Evolutionary conservation across 2,113 vertebrate species (phyloP), one percentile per base, ranked within the genome.

Genomic region (Mesitornis unicolor): DNA sequence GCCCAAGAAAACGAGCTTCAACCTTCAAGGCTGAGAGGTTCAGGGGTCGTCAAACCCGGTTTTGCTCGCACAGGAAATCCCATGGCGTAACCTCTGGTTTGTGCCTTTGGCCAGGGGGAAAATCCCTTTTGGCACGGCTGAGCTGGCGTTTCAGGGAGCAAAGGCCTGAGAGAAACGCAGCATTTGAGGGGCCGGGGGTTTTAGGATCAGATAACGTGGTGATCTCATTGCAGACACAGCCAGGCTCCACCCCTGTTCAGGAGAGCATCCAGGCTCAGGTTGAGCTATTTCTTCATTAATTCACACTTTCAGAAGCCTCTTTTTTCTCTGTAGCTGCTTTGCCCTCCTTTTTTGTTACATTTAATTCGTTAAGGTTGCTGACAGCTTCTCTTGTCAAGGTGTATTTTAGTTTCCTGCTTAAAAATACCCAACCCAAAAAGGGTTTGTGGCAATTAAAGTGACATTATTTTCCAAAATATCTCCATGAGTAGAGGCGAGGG

Each of bases 1-100:
- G 40, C 50, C 83, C 60, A 11, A 61, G 60, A 69, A 91, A 91
- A 94, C 75, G 85, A 93, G 36, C 28, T n/a, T 13, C 90, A 63
- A 0, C 59, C 64, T 87, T 29, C 51, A 7, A 71, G 83, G 74
- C 74, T 4, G 6, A 47, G 79, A 26, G 60, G 60, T 36, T 74
- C 65, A 26, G 40, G 0, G 65, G 83, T 90, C 16, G 0, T 14
- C 80, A 77, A 17, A 84, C 74, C 42, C 74, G 7, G 67, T 38
- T 42, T 47, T 63, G 26, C 82, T 68, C 1, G 2, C 48, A 17
- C 78, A 90, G 90, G 90, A 93, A 88, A 87, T 36, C 60, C n/a
- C 75, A 9, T 45, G 48, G 0, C 3, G 35, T 28, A 42, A 84
- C 29, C 69, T 54, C 74, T 38, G 5, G 16, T 54, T 69, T 38